These are phyloP conservation scores for Astatotilapia flaviijosephi DNA, from an alignment of 2,113 vertebrate species.

Conservation along the genomic window DNA sequence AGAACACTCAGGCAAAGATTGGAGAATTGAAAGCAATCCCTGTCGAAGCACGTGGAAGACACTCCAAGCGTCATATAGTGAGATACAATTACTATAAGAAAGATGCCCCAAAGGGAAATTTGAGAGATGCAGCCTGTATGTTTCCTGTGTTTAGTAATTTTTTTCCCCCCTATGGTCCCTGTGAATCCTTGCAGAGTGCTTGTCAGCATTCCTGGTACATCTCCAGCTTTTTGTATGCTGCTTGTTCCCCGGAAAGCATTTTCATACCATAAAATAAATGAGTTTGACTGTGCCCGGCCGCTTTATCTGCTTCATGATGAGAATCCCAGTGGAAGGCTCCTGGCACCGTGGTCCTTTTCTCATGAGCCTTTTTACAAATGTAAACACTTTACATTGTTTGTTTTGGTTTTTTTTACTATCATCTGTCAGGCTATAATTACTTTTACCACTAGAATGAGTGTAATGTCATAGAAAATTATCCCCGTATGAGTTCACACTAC, in stretches of 20 bases:
- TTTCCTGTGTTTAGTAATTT: not conserved
- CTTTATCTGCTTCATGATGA: conserved; percentile 2
- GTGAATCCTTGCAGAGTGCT: conserved; percentile 12
- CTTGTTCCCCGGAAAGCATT: conserved; percentile 10
- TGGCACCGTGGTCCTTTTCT: not conserved
- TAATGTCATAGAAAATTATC: not conserved
- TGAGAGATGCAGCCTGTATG: not conserved
- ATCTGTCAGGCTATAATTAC: conserved; percentile 37
- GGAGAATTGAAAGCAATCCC: conserved; percentile 3
- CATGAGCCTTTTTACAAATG: not conserved
- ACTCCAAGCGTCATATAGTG: not conserved
- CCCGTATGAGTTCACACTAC: not conserved
- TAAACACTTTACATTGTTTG: conserved; percentile 9
- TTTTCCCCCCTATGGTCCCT: not conserved
- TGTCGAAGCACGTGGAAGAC: not conserved
- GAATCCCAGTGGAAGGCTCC: not conserved
- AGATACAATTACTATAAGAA: conserved; percentile 28
- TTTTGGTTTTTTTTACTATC: not conserved
- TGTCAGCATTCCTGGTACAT: conserved; percentile 39
- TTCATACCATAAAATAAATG: conserved; percentile 40
- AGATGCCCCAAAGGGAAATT: not conserved
- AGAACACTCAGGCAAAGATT: not conserved
- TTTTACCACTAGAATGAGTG: not conserved
- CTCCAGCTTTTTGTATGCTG: conserved; percentile 21
- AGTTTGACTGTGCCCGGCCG: not conserved